Evolutionary conservation across 2,797 vertebrate genomes (phyloP), one percentile per base, ranked within the genome.

Genomic region (Vultur gryphus): DNA sequence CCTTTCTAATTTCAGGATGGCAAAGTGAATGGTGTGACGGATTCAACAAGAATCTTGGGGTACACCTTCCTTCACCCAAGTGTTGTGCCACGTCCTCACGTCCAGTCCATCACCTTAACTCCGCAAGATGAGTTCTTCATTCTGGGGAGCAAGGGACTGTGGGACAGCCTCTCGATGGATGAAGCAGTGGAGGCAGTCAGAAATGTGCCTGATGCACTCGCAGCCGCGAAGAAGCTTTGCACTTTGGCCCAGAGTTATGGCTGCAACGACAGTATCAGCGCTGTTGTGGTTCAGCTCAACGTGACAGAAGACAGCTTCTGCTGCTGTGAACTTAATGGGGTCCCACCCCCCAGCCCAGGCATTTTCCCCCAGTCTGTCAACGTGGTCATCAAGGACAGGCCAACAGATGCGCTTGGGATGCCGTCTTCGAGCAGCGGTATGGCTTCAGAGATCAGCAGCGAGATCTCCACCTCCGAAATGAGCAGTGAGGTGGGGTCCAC

Each of bases 401-500:
- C 99, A 0, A 89, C 99, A 0, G 86, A 99, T 1, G 98, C 98
- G 0, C 98, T 99, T 9, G 99, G 99, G 25, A 98, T 98, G 97
- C 99, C 99, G 0, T 99, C 99, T 4, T 99, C 99, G 7, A 99
- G 99, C 98, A 99, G 99, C 1, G 98, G 98, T n/a, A 96, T 98
- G 97, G 98, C 98, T 3, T 98, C 98, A 0, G 99, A 99, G 97
- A 99, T 99, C 95, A 99, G 99, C 98, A 99, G 99, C 0, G 99
- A 99, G 98, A 99, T 99, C 91, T 99, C 99, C 75, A 99, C 99
- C 29, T 99, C 99, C 0, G 99, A 99, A 97, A 99, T 99, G 99
- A 99, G 99, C 98, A 99, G 99, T 1, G 99, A 99, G 98, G 99
- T 99, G 93, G 99, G 99, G 16, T 99, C 99, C 81, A 99, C 99